Evolutionary conservation across 2,888 invertebrate genomes (phyloP), one percentile per base, ranked within the genome.

Genomic region (Lacanobia wlatinum): DNA sequence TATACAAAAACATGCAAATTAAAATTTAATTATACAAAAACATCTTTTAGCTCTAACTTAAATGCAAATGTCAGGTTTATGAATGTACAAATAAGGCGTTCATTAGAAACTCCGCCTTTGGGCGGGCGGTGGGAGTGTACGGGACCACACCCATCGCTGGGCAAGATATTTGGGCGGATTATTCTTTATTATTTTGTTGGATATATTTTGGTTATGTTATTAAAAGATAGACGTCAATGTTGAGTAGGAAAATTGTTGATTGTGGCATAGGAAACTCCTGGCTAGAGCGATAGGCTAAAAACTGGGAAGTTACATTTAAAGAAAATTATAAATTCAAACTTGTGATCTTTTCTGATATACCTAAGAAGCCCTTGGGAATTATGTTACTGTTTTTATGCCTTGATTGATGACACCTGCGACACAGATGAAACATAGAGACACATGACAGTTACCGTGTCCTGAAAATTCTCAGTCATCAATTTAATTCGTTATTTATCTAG

Each of bases 31-130:
- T 78, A 78, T 76, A 78, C 78, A 63, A 60, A 72, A 83, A 75
- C 62, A 59, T 74, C 73, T 80, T 72, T 80, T 43, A 63, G 46
- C 16, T 69, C n/a, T 63, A 70, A 61, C 60, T 73, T 59, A 67
- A 81, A 80, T 80, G 80, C 78, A 82, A 80, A 80, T 80, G 43
- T 64, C 61, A 53, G 66, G 58, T 55, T 80, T 76, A 78, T 76
- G 79, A 84, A 81, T 80, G 66, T 82, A 83, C 65, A 66, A 71
- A 58, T 89, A 87, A 89, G 84, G 78, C 74, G 83, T 87, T 92
- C 90, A 93, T 93, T 94, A 93, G 89, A 84, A 84, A 83, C 92
- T 80, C 92, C 94, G 92, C 93, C 93, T 86, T 84, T 84, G 89
- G 92, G 92, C 87, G 92, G 89, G 90, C 84, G 40, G 78, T 82